A percentile compares a stretch with the other conserved stretches of the same genome.
Conservation (phyloP, 2,888 invertebrate species). For the Agapetus fuscipes region DNA sequence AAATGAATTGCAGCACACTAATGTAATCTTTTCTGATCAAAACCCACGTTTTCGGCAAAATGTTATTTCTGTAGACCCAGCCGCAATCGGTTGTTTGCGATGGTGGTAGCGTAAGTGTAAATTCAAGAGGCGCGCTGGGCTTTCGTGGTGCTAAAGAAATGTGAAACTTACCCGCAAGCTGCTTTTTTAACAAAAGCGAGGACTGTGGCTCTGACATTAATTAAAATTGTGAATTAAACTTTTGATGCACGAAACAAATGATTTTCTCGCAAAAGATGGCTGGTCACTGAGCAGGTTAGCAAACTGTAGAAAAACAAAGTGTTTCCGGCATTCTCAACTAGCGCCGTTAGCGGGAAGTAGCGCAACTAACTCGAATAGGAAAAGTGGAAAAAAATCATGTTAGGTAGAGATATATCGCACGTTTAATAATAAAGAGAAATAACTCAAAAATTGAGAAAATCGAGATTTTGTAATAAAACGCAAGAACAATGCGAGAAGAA, state of each 20-base stretch:
- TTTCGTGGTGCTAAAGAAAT: too few relatives aligned
- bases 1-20: too few relatives aligned
- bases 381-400: too few relatives aligned
- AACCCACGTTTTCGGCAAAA: neutral
- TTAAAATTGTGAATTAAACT: slow-evolving; percentile 70
- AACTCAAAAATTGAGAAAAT: too few relatives aligned
- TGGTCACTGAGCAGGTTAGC: slow-evolving; percentile 36
- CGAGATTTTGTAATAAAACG: too few relatives aligned
- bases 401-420: too few relatives aligned
- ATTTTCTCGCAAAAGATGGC: slow-evolving; percentile 63
- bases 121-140: neutral
- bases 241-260: slow-evolving; percentile 63
- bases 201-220: slow-evolving; percentile 75
- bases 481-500: too few relatives aligned
- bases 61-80: slow-evolving; percentile 24
- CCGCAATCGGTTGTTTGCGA: slow-evolving; percentile 8
- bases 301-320: slow-evolving; percentile 27
- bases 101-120: too few relatives aligned
- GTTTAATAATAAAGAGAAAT: too few relatives aligned
- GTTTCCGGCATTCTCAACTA: slow-evolving; percentile 27
- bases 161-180: slow-evolving; percentile 84
- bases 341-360: too few relatives aligned
- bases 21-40: too few relatives aligned
- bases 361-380: too few relatives aligned
- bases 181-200: slow-evolving; percentile 78